Evolutionary conservation across 2,113 vertebrate species (phyloP).

Genomic region (Misgurnus anguillicaudatus): DNA sequence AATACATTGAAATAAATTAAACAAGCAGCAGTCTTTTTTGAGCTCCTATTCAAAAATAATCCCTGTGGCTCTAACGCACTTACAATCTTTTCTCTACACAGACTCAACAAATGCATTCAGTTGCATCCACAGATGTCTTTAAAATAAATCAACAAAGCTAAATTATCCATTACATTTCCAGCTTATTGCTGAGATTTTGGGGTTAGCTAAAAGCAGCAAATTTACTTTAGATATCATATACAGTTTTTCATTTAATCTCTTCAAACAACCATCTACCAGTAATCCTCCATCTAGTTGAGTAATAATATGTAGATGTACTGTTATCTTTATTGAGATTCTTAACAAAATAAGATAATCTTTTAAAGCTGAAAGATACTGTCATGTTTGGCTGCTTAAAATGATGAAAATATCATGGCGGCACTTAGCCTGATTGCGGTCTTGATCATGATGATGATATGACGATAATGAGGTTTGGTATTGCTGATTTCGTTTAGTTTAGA

Average conservation of each 20-base stretch:
- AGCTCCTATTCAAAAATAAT: not conserved
- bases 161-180: not conserved
- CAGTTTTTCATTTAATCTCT: not conserved
- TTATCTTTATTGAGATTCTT: slow-evolving; percentile 12
- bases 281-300: not conserved
- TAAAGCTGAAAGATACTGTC: not conserved
- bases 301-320: not conserved
- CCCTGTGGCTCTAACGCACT: not conserved
- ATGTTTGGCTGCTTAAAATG: slow-evolving; percentile 5
- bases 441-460: not conserved
- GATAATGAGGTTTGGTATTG: not conserved
- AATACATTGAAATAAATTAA: too few species aligned
- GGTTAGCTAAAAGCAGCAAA: not conserved
- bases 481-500: not conserved
- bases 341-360: not conserved
- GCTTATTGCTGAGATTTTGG: not conserved
- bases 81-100: not conserved
- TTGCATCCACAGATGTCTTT: not conserved
- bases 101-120: not conserved
- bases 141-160: not conserved
- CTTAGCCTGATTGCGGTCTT: not conserved
- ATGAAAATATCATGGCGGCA: not conserved
- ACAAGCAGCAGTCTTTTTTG: too few species aligned
- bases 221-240: not conserved
- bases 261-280: slow-evolving; percentile 7